phyloP scores from a whole-genome alignment of 2,888 invertebrate genomes.

The Agrenia bidenticulata region DNA sequence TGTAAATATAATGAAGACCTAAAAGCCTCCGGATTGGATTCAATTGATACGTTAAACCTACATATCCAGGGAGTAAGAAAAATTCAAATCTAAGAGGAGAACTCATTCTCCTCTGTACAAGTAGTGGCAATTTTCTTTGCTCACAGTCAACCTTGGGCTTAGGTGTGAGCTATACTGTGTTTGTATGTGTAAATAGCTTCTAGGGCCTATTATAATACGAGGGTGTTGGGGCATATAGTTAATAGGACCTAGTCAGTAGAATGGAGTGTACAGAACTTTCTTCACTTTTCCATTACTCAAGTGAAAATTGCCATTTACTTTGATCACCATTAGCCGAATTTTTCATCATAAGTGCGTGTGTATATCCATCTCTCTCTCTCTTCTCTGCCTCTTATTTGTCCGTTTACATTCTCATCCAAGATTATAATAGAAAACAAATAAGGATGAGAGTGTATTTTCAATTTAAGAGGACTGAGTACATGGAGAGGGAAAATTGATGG shows the following conservation, averaged over 20 bases:
- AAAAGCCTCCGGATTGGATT: slow-evolving; percentile 52
- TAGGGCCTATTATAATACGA: too few relatives aligned
- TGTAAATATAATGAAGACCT: slow-evolving; percentile 53
- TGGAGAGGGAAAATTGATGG: slow-evolving; percentile 28
- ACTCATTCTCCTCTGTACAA: neutral
- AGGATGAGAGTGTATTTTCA: slow-evolving; percentile 45
- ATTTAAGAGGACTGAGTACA: slow-evolving; percentile 38
- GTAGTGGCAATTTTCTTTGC: slow-evolving; percentile 27
- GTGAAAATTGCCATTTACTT: slow-evolving; percentile 38
- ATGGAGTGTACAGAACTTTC: neutral
- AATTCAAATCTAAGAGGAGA: slow-evolving; percentile 9
- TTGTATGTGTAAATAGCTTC: too few relatives aligned
- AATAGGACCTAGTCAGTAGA: too few relatives aligned
- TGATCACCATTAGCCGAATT: slow-evolving; percentile 44
- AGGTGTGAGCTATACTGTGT: too few relatives aligned
- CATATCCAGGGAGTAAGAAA: neutral
- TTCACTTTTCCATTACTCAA: slow-evolving; percentile 19
- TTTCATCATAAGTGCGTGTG: slow-evolving; percentile 23
- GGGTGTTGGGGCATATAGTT: slow-evolving; percentile 1
- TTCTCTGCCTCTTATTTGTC: slow-evolving; percentile 7
- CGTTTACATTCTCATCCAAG: slow-evolving; percentile 32
- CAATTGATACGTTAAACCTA: slow-evolving; percentile 46
- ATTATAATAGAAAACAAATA: slow-evolving; percentile 50
- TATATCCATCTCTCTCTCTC: neutral
- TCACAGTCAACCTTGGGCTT: slow-evolving; percentile 25